A percentile compares a stretch with the other conserved stretches of the same genome.
phyloP scores from a whole-genome alignment of 1,140 invertebrate genomes.

The Akabosia matsudoensis region DNA sequence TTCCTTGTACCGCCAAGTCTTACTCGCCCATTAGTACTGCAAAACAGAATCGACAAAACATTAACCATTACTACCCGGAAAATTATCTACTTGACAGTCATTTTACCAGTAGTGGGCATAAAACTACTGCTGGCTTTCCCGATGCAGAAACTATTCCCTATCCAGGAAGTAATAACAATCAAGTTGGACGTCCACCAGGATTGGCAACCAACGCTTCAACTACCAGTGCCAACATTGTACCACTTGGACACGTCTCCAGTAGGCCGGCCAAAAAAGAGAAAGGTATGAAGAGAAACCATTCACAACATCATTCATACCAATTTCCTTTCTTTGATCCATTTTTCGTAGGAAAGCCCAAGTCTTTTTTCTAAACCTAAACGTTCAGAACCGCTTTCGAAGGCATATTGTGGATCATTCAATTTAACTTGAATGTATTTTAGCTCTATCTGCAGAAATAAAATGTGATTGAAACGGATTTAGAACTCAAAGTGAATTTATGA shows the following conservation, averaged over 20 bases:
- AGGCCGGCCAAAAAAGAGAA: conserved; percentile 6
- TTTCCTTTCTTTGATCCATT: neutral
- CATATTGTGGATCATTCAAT: conserved; percentile 16
- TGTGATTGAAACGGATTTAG: neutral
- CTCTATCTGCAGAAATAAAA: neutral
- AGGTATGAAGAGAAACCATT: neutral
- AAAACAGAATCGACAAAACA: conserved; percentile 27
- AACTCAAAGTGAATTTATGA: too few relatives aligned
- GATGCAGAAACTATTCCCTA: neutral
- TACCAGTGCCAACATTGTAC: neutral
- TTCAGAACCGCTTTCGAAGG: neutral
- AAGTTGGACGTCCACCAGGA: conserved; percentile 15
- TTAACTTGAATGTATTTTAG: conserved; percentile 3
- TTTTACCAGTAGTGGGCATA: neutral
- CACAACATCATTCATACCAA: neutral
- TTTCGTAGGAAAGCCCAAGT: neutral
- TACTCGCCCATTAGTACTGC: conserved; percentile 32
- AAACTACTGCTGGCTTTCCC: neutral
- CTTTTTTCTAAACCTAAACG: neutral
- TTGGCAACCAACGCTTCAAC: conserved; percentile 9
- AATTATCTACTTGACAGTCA: conserved; percentile 18
- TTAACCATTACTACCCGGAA: conserved; percentile 8
- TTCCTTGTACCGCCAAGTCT: conserved; percentile 34
- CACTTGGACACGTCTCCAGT: conserved; percentile 14
- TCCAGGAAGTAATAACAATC: conserved; percentile 10